These are phyloP conservation scores for Gobio occitaniae DNA, from an alignment of 2,797 vertebrate species.

Conservation along the genomic window DNA sequence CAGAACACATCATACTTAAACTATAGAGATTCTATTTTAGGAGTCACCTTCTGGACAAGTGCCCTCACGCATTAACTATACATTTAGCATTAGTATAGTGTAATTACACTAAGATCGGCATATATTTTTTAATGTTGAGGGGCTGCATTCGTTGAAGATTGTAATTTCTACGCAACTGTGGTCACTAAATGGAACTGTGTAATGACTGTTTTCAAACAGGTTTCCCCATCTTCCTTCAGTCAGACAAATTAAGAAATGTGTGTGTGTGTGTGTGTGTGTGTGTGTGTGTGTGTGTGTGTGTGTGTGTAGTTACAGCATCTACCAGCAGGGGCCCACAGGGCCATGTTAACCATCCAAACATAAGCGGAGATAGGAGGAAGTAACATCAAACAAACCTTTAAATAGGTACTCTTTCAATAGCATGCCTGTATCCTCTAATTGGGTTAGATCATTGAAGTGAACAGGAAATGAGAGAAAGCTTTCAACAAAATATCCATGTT, in stretches of 20 bases:
- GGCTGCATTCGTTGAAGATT: not conserved
- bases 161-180: not conserved
- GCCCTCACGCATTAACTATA: not conserved
- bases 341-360: no score
- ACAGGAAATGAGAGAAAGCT: not conserved
- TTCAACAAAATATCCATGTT: conserved; percentile 22
- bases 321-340: not conserved
- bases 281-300: not conserved
- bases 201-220: not conserved
- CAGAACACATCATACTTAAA: conserved; percentile 25
- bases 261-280: not conserved
- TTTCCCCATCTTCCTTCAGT: not conserved
- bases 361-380: not conserved
- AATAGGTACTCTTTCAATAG: not conserved
- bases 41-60: conserved; percentile 9
- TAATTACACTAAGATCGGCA: not conserved
- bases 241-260: not conserved
- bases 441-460: not conserved
- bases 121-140: not conserved
- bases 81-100: not conserved
- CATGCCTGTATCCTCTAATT: not conserved
- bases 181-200: not conserved
- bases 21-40: conserved; percentile 15
- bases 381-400: not conserved
- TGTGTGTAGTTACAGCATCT: not conserved